Evolutionary conservation across 2,113 vertebrate species (phyloP), one percentile per base, ranked within the genome.

Genomic region (Perca schrenkii): DNA sequence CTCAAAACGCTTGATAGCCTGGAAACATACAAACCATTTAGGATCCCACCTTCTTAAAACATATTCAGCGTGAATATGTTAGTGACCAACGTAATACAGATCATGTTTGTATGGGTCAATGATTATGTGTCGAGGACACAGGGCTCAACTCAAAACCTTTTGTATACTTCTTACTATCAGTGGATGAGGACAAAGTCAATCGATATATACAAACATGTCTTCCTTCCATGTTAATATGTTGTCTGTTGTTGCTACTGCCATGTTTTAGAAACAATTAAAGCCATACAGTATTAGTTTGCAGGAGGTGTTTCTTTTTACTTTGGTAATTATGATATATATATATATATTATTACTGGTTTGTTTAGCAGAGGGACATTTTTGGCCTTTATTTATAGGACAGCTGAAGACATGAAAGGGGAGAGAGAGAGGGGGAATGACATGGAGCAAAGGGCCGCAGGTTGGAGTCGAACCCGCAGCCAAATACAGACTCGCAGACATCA

Each of bases 1-100:
- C 93, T 99, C 96, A 0, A 99, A 98, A 36, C 95, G 94, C 11
- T 60, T 77, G 79, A 99, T 94, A 50, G 98, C 98, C 98, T 99
- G 89, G n/a, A 86, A 76, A 60, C 8, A 80, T 3, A 82, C 17
- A 79, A 78, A 58, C 74, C 31, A 69, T 16, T 22, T 11, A 57
- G 21, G 28, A 65, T 60, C n/a, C 40, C 22, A 21, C 31, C 8
- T 43, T 61, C 10, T 47, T 40, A 64, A 60, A 53, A 70, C 58
- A 58, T 2, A 49, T 8, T 57, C 50, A 53, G 21, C 19, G 15
- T 40, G 14, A 80, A 53, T 34, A 34, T 34, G 34, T 34, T 34
- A 28, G 2, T 13, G 53, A 60, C 50, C 5, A 65, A 7, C 3
- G 8, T 22, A 47, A 28, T 34, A 34, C 25, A 47, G 15, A 54